phyloP scores from a whole-genome alignment of 2,797 vertebrate genomes.

The Numenius phaeopus region DNA sequence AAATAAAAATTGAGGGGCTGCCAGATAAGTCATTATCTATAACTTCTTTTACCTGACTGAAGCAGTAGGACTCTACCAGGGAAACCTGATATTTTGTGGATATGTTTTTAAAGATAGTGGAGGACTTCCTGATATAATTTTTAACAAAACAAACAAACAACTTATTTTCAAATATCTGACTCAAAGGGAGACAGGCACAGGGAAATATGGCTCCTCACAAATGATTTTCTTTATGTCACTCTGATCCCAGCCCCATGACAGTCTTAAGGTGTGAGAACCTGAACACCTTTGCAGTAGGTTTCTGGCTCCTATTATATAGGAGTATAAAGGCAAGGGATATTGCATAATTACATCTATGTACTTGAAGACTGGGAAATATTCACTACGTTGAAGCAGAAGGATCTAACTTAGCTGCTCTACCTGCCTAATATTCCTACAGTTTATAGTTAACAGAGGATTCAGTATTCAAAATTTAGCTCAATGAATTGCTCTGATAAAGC shows the following conservation, averaged over 20 bases:
- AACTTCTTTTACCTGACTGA: background rate
- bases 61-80: background rate
- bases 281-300: background rate
- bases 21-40: background rate
- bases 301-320: background rate
- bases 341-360: background rate
- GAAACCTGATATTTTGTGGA: background rate
- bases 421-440: background rate
- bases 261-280: background rate
- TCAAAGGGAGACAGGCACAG: background rate
- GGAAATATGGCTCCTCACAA: background rate
- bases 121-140: background rate
- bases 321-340: background rate
- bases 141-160: background rate
- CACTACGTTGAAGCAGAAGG: background rate
- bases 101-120: background rate
- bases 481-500: background rate
- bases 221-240: background rate
- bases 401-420: background rate
- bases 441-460: background rate
- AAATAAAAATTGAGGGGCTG: fast-evolving
- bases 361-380: background rate
- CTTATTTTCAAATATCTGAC: background rate
- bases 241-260: background rate
- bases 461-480: background rate